Base-by-base conservation (phyloP, 2,888 invertebrate species). In the Leptopilina myrica region DNA sequence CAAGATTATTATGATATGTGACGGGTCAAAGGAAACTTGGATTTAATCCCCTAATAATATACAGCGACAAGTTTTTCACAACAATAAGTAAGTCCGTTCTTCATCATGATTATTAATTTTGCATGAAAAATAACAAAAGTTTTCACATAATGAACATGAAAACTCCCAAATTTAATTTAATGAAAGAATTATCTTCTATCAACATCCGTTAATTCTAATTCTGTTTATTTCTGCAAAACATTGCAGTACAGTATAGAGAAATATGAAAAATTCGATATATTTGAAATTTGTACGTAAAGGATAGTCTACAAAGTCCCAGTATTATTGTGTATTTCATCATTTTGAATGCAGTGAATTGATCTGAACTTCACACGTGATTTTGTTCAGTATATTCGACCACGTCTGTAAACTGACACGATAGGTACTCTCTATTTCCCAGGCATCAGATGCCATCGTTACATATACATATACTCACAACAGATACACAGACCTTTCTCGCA, bases 371-470 rank as follows among this genome's bases (percentile, higher is more conserved):
- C 69, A 73, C 69, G 69, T 73, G 69, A 73, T 56, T 73, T 73
- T 56, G 69, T 53, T 73, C 69, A 12, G 46, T 49, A 12, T 53
- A 53, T 14, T 12, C 49, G n/a, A 69, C 67, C 8, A 20, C 11
- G 67, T 69, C 8, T 69, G 69, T 69, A 26, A 53, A 53, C 62
- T 64, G 67, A 76, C 78, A 79, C 76, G 64, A 75, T 65, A 62
- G 78, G 73, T 77, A 78, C 76, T 56, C 78, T 76, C 59, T 76
- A 79, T 80, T 83, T 83, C 83, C 80, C 83, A 81, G 77, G 81
- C 79, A 76, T 64, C 67, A 77, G 59, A 79, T 79, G 79, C 78
- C 78, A 78, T 83, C 80, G 79, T 79, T 76, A 82, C 81, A 80
- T 80, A 33, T 33, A 80, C 79, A 33, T 33, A 82, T 80, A 83